Percentiles rank a stretch among this genome's conserved stretches.
phyloP scores from a whole-genome alignment of 2,797 vertebrate species.

The Rousettus madagascariensis region DNA sequence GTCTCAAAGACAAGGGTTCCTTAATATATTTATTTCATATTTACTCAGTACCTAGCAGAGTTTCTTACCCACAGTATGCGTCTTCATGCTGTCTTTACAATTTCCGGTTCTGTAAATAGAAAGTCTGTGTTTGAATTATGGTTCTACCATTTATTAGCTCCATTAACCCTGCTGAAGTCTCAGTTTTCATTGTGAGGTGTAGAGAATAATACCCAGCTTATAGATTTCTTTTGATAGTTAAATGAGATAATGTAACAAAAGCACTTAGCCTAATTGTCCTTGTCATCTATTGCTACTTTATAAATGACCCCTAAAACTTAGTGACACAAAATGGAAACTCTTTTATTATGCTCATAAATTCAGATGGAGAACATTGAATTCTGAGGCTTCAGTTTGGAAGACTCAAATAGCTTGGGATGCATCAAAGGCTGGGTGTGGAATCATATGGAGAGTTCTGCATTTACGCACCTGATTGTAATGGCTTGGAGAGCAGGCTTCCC shows the following conservation, averaged over 20 bases:
- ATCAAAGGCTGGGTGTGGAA: neutral
- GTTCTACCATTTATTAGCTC: neutral
- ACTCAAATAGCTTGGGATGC: neutral
- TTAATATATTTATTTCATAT: neutral
- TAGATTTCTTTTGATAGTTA: neutral
- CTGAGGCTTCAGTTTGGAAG: neutral
- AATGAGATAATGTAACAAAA: neutral
- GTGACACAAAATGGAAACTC: neutral
- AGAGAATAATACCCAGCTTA: neutral
- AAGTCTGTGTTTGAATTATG: neutral
- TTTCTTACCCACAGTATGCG: neutral
- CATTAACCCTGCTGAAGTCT: neutral
- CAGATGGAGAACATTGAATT: neutral
- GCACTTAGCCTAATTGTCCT: neutral
- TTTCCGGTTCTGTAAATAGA: neutral
- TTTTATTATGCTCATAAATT: neutral
- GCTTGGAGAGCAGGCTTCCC: too few relatives aligned
- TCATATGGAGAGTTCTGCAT: neutral
- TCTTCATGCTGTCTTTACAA: neutral
- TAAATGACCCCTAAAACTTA: neutral
- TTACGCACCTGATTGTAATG: accelerated
- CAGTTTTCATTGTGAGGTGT: neutral
- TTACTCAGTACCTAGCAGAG: neutral
- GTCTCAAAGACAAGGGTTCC: neutral
- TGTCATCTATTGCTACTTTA: neutral